Evolutionary conservation across 1,140 invertebrate species (phyloP).

Genomic region (Sarcophaga peregrina): DNA sequence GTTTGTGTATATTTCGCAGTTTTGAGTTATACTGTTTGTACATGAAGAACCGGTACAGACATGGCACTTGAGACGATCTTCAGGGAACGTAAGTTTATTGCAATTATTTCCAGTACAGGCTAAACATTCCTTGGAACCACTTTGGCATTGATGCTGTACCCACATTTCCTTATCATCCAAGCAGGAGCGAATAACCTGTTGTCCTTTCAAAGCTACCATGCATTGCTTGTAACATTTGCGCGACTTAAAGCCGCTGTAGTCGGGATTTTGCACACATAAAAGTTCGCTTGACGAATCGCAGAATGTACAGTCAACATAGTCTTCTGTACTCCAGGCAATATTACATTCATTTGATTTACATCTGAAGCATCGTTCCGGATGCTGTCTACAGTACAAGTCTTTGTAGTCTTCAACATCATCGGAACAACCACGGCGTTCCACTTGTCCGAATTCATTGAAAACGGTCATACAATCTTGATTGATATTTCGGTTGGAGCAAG

Average conservation of each 20-base stretch:
- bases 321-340: conserved; percentile 51
- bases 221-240: conserved; percentile 56
- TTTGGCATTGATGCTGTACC: conserved; percentile 52
- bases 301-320: conserved; percentile 54
- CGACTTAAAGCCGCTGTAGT: conserved; percentile 3
- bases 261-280: conserved; percentile 51
- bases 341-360: conserved; percentile 64
- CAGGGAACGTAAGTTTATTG: conserved; percentile 57
- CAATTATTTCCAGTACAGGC: conserved; percentile 49
- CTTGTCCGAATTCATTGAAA: conserved; percentile 53
- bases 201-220: conserved; percentile 51
- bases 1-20: conserved; percentile 48
- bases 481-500: conserved; percentile 50
- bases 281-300: conserved; percentile 51
- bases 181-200: conserved; percentile 54
- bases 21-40: conserved; percentile 43
- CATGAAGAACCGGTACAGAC: conserved; percentile 49
- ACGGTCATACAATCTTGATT: conserved; percentile 61
- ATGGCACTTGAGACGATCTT: conserved; percentile 55
- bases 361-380: conserved; percentile 52
- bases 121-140: conserved; percentile 51
- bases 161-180: conserved; percentile 58
- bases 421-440: conserved; percentile 56
- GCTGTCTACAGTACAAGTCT: conserved; percentile 54
- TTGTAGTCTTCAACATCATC: conserved; percentile 61